Percentiles rank a stretch among this genome's conserved stretches.
Evolutionary conservation across 2,113 vertebrate genomes (phyloP).

Genomic region (Fregata magnificens): DNA sequence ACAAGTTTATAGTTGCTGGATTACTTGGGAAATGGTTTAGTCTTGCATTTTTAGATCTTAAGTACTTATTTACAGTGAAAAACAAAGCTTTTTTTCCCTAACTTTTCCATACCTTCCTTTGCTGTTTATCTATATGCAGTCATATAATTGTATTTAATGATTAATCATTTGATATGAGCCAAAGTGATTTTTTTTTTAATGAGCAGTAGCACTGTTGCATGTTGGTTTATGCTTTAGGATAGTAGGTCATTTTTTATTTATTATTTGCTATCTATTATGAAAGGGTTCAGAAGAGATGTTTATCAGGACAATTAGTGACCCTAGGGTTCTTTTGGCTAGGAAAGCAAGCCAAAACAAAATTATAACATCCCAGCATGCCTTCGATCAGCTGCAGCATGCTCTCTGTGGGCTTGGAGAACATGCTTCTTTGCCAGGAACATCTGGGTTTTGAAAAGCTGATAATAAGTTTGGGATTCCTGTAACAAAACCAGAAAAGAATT

Average conservation of each 20-base stretch:
- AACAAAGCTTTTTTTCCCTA: neutral
- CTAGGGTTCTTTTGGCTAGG: neutral
- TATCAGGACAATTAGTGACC: neutral
- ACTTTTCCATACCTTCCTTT: neutral
- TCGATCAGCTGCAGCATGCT: neutral
- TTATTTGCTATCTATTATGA: slow-evolving; percentile 1
- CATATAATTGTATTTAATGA: neutral
- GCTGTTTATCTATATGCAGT: neutral
- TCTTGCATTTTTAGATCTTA: neutral
- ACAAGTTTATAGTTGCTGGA: neutral
- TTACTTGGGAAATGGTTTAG: neutral
- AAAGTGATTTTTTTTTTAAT: neutral
- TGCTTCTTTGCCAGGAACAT: slow-evolving; percentile 9
- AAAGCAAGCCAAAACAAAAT: slow-evolving; percentile 12
- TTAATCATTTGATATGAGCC: neutral
- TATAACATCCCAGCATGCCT: neutral
- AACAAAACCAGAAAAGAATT: neutral
- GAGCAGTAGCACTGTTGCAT: neutral
- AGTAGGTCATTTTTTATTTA: neutral
- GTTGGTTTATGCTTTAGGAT: neutral
- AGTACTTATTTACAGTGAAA: neutral
- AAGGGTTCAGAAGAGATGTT: neutral
- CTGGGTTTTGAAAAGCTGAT: slow-evolving; percentile 35
- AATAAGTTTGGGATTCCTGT: slow-evolving; percentile 9
- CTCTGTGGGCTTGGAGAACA: neutral